Evolutionary conservation across 92 coral and sea anemone species (phyloP).

Genomic region (Epizoanthus stellaris): DNA sequence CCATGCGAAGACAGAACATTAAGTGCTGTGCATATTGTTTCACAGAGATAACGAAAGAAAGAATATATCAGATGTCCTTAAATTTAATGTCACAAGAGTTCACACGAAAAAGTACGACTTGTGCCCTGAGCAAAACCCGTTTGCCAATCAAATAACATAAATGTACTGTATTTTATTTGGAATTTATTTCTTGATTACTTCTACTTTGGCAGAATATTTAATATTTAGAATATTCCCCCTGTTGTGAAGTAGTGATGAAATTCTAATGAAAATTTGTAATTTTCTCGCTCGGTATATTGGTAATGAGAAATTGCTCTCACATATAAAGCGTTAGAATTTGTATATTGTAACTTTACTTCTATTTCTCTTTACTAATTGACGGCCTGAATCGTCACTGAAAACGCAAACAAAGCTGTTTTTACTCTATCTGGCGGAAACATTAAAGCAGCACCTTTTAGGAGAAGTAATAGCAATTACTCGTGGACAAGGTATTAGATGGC

Average conservation of each 20-base stretch:
- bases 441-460: conserved; percentile 3
- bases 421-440: conserved; percentile 41
- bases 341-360: not conserved
- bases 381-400: conserved; percentile 18
- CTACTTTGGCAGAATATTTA: not conserved
- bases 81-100: not conserved
- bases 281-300: no score
- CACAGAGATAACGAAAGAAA: conserved; percentile 20
- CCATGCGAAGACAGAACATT: conserved; percentile 28
- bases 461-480: conserved; percentile 24
- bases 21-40: conserved; percentile 21
- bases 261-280: not conserved
- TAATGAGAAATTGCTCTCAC: not conserved
- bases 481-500: conserved; percentile 21
- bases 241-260: not conserved
- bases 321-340: not conserved
- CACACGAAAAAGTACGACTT: not conserved
- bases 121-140: not conserved
- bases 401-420: conserved; percentile 40
- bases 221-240: not conserved
- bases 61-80: not conserved
- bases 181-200: not conserved
- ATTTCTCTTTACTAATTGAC: conserved; percentile 20
- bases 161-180: not conserved
- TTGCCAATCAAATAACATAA: not conserved